A percentile compares a stretch with the other conserved stretches of the same genome.
phyloP scores from a whole-genome alignment of 2,113 vertebrate genomes.

The Microcebus jonahi region DNA sequence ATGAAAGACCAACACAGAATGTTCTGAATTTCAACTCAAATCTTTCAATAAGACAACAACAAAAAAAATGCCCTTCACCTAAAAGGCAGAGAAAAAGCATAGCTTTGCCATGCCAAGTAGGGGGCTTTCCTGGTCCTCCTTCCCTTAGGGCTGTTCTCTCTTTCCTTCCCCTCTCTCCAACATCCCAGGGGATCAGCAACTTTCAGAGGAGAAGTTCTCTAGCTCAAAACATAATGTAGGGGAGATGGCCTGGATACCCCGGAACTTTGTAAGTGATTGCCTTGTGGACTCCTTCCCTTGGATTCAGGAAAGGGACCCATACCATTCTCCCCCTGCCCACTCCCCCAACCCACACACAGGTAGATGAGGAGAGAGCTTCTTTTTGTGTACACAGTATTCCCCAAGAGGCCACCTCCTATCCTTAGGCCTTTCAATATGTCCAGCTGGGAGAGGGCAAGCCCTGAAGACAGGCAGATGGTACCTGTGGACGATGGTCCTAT shows the following conservation, averaged over 20 bases:
- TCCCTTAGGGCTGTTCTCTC: not conserved
- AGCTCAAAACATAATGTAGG: not conserved
- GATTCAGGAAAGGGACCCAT: not conserved
- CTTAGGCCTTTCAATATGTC: not conserved
- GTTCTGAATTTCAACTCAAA: not conserved
- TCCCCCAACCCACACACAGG: not conserved
- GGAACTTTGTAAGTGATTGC: not conserved
- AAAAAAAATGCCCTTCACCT: not conserved
- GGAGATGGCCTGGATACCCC: too few relatives aligned
- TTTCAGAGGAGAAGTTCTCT: not conserved
- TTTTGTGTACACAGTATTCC: not conserved
- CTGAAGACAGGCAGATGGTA: not conserved
- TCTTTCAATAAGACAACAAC: not conserved
- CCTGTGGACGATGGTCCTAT: not conserved
- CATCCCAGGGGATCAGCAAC: not conserved
- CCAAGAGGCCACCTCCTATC: not conserved
- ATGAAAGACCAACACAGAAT: not conserved
- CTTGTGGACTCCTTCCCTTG: not conserved
- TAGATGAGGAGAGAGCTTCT: not conserved
- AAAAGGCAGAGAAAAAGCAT: not conserved
- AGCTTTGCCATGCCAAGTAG: not conserved
- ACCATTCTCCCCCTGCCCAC: accelerated
- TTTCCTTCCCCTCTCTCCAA: not conserved
- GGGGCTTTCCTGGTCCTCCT: not conserved
- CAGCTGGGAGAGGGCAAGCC: not conserved